These are phyloP conservation scores for Tursiops truncatus DNA, from an alignment of 2,113 vertebrate species.

Conservation along the genomic window DNA sequence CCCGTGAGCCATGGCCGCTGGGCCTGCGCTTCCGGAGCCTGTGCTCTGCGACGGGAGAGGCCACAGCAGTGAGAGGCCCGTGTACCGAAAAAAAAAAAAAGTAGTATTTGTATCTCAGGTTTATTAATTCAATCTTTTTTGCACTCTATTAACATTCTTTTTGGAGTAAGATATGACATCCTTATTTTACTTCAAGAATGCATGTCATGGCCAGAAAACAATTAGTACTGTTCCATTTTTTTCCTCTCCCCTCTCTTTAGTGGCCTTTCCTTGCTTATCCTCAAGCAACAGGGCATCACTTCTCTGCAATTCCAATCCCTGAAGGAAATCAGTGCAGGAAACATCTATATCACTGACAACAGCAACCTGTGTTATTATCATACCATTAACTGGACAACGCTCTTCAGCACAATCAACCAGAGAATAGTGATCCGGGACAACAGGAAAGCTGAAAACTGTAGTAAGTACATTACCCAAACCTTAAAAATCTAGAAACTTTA, in stretches of 20 bases:
- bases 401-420: conserved; percentile 92
- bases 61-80: no score
- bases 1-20: no score
- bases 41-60: no score
- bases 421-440: conserved; percentile 94
- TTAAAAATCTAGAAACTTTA: neutral
- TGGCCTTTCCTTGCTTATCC: conserved; percentile 96
- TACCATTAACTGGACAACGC: conserved; percentile 96
- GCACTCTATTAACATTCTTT: neutral
- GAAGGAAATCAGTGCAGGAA: conserved; percentile 97
- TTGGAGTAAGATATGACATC: neutral
- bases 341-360: conserved; percentile 97
- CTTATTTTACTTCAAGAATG: neutral
- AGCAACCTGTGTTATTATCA: conserved; percentile 96
- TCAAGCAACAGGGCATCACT: conserved; percentile 96
- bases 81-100: neutral
- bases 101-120: neutral
- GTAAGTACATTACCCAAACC: conserved; percentile 86
- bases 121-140: neutral
- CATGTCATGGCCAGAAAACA: neutral
- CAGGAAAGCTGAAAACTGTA: conserved; percentile 91
- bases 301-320: conserved; percentile 96
- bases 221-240: neutral
- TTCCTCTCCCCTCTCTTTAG: conserved; percentile 78
- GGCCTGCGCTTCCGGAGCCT: no score